phyloP scores from a whole-genome alignment of 2,888 invertebrate species.

The Odontothrips loti region DNA sequence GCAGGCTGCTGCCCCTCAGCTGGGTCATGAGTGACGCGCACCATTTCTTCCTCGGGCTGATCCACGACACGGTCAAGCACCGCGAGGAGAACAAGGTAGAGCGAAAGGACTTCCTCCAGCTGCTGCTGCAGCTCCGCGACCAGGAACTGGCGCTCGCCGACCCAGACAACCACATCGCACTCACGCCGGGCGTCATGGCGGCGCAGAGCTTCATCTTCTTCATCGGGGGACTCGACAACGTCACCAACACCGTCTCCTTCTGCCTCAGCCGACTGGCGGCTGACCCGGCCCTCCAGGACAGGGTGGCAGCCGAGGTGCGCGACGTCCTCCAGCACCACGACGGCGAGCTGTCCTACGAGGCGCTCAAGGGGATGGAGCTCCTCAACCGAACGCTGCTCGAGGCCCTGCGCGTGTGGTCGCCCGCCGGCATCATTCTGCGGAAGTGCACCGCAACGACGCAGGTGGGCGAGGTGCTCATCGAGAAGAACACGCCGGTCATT shows the following conservation, averaged over 20 bases:
- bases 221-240: background rate
- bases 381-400: background rate
- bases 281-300: background rate
- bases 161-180: background rate
- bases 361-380: background rate
- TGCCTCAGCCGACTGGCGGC: background rate
- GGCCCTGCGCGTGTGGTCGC: background rate
- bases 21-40: slow-evolving; percentile 35
- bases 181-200: background rate
- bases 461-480: background rate
- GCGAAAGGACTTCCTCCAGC: slow-evolving; percentile 41
- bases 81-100: slow-evolving; percentile 40
- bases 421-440: background rate
- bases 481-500: background rate
- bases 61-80: slow-evolving; percentile 40
- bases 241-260: background rate
- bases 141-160: background rate
- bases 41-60: slow-evolving; percentile 41
- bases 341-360: background rate
- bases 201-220: slow-evolving; percentile 5
- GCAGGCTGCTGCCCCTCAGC: slow-evolving; percentile 34
- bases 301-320: background rate
- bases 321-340: background rate
- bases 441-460: background rate
- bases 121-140: slow-evolving; percentile 32